Base-by-base conservation (phyloP, 2,113 vertebrate genomes). In the Sialia sialis region DNA sequence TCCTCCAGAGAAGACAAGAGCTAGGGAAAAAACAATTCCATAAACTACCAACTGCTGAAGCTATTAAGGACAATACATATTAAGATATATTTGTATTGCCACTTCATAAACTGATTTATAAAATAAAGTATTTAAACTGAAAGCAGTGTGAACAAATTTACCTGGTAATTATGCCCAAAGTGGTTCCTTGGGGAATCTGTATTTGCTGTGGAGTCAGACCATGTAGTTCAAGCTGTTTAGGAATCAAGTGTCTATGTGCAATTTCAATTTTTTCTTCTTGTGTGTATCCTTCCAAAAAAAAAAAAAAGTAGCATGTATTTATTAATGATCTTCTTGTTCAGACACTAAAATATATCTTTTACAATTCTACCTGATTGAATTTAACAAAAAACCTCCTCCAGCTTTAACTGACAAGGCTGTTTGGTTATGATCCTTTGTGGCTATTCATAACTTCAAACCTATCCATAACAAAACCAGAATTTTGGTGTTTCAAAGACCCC, bases 241-340 rank as follows among this genome's bases (percentile, higher is more conserved):
- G 98, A 95, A 99, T 99, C 97, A 99, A 96, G 79, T 99, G 99
- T 41, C 99, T 98, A 82, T 99, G 99, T 48, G 99, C 98, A n/a
- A 99, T 99, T 98, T 99, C 99, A 48, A 99, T 97, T 97, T 99
- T 99, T 96, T 99, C 99, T 92, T 99, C 99, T 89, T 99, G 99
- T 7, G 99, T 99, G 94, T 99, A 99, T 18, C 99, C 99, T 99
- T 94, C 13, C 94, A 93, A 70, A n/a, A 83, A 46, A 62, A 38
- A 49, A 38, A 26, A 46, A 27, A 64, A 64, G 49, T 10, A 29
- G 2, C 10, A 21, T 17, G 2, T 9, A 25, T 41, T 81, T 36
- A 60, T 30, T 83, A 9, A 21, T 13, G 4, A 46, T 21, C 3
- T 66, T 56, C 67, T 44, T 66, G 74, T 5, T 55, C 73, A 55